Evolutionary conservation across 2,888 invertebrate species (phyloP).

Genomic region (Brachyptera risi): DNA sequence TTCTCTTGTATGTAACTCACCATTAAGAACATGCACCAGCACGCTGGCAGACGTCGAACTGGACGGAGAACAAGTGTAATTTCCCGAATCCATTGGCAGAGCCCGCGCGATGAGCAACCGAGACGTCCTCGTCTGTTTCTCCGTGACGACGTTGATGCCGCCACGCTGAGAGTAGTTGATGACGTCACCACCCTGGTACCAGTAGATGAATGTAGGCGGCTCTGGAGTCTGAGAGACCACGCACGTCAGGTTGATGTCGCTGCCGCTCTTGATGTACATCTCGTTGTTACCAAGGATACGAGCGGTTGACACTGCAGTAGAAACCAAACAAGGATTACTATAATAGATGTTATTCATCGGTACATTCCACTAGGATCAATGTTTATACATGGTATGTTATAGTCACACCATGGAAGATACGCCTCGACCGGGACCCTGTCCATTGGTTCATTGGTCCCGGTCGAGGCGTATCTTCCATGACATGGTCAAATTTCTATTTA

Average conservation of each 20-base stretch:
- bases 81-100: constrained; percentile 58
- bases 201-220: constrained; percentile 69
- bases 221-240: constrained; percentile 78
- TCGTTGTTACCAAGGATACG: constrained; percentile 83
- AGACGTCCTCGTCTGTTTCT: constrained; percentile 51
- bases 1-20: constrained; percentile 42
- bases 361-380: no score
- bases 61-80: constrained; percentile 52
- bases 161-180: constrained; percentile 56
- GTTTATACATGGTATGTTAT: no score
- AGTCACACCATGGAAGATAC: no score
- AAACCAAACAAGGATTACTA: constrained; percentile 16
- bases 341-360: no score
- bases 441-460: no score
- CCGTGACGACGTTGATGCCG: constrained; percentile 52
- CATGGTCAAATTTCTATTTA: no score
- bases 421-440: no score
- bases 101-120: constrained; percentile 56
- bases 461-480: no score
- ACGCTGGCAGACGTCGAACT: constrained; percentile 73
- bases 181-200: constrained; percentile 54
- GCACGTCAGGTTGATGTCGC: constrained; percentile 89
- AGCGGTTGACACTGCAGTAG: constrained; percentile 74
- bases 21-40: constrained; percentile 78
- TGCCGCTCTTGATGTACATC: constrained; percentile 82